phyloP scores from a whole-genome alignment of 2,113 vertebrate species.

The Numenius arquata region DNA sequence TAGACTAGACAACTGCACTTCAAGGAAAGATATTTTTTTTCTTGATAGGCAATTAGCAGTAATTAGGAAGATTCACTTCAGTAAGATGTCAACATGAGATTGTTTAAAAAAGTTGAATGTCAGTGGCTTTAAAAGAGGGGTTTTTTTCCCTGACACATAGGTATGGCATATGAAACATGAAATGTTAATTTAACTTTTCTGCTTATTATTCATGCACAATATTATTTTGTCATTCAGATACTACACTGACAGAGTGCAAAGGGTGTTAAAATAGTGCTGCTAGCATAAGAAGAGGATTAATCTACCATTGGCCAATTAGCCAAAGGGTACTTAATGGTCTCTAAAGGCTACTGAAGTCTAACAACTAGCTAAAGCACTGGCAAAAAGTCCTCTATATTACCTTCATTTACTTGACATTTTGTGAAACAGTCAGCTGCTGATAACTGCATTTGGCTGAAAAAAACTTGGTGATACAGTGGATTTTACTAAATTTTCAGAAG shows the following conservation, averaged over 20 bases:
- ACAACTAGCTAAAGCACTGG: constrained; percentile 75
- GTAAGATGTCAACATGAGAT: constrained; percentile 75
- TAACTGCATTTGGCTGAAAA: constrained; percentile 62
- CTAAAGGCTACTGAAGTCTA: constrained; percentile 83
- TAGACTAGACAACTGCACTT: constrained; percentile 73
- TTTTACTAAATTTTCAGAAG: constrained; percentile 28
- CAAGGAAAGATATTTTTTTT: constrained; percentile 60
- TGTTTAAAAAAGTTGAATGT: constrained; percentile 77
- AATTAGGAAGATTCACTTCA: constrained; percentile 80
- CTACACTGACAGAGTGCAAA: constrained; percentile 78
- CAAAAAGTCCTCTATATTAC: constrained; percentile 77
- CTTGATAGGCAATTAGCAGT: constrained; percentile 80
- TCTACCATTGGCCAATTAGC: constrained; percentile 84
- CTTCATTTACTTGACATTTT: constrained; percentile 78
- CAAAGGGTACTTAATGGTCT: constrained; percentile 83
- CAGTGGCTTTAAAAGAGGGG: constrained; percentile 81
- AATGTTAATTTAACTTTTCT: constrained; percentile 85
- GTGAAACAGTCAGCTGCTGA: constrained; percentile 64
- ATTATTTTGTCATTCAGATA: constrained; percentile 85
- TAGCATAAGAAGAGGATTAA: constrained; percentile 82
- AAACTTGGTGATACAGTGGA: constrained; percentile 31
- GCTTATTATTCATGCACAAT: constrained; percentile 84
- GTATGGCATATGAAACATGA: constrained; percentile 80
- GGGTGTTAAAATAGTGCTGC: constrained; percentile 79
- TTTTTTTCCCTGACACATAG: constrained; percentile 70